A percentile compares a stretch with the other conserved stretches of the same genome.
Conservation (phyloP, 2,888 invertebrate species). For the Acanthosoma haemorrhoidale region DNA sequence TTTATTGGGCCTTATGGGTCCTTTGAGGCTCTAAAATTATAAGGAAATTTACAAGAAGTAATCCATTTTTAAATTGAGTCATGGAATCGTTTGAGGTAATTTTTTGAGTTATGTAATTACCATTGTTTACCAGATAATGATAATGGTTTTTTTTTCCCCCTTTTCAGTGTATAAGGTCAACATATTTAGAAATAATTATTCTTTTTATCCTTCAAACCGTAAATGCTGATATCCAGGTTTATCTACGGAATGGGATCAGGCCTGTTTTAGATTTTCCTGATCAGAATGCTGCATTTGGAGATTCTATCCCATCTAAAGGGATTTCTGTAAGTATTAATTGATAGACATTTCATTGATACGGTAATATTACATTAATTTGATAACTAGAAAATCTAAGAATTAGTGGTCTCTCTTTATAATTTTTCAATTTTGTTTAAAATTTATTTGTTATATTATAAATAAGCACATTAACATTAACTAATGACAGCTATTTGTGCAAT, state of each 20-base stretch:
- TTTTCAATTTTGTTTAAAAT: too few relatives aligned
- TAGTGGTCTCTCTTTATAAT: too few relatives aligned
- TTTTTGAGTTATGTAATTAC: not conserved
- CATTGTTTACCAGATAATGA: not conserved
- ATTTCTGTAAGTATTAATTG: conserved; percentile 20
- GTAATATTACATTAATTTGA: too few relatives aligned
- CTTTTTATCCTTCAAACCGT: not conserved
- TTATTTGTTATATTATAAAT: too few relatives aligned
- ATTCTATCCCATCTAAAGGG: conserved; percentile 29
- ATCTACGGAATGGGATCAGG: conserved; percentile 8
- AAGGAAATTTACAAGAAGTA: not conserved
- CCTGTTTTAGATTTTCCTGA: conserved; percentile 31
- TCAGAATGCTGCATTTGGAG: conserved; percentile 33
- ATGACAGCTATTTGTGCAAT: too few relatives aligned
- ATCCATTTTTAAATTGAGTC: not conserved
- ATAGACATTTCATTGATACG: too few relatives aligned
- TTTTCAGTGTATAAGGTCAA: conserved; percentile 10
- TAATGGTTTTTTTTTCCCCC: not conserved
- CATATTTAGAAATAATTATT: not conserved
- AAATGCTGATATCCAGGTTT: conserved; percentile 16
- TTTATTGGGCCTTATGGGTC: conserved; percentile 18
- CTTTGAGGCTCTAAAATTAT: conserved; percentile 8
- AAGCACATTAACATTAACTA: too few relatives aligned
- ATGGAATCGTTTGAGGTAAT: conserved; percentile 1
- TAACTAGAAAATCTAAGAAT: too few relatives aligned